Percentiles rank a stretch among this genome's conserved stretches.
These are phyloP conservation scores for Eulithis prunata DNA, from an alignment of 2,888 invertebrate genomes.

Conservation along the genomic window DNA sequence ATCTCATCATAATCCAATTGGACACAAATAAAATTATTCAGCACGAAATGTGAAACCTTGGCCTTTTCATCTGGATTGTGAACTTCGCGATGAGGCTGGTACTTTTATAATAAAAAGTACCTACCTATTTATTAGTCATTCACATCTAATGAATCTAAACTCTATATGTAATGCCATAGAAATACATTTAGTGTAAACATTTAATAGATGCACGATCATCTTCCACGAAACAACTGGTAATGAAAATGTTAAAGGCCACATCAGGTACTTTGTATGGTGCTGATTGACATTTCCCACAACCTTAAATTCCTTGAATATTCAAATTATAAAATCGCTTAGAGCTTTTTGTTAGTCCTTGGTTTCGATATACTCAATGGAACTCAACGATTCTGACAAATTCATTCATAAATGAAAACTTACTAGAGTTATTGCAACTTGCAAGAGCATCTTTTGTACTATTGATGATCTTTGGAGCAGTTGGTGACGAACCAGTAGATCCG, in stretches of 20 bases:
- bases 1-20: conserved; percentile 74
- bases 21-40: conserved; percentile 63
- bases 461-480: too few relatives aligned
- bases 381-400: conserved; percentile 16
- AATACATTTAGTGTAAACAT: conserved; percentile 48
- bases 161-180: conserved; percentile 45
- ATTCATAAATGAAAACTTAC: conserved; percentile 16
- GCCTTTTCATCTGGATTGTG: conserved; percentile 69
- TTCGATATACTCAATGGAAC: conserved; percentile 16
- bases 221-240: conserved; percentile 58
- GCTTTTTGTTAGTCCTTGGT: neutral
- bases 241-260: conserved; percentile 68
- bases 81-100: conserved; percentile 58
- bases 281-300: conserved; percentile 73
- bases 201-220: conserved; percentile 55
- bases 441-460: conserved; percentile 3
- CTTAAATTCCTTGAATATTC: conserved; percentile 51
- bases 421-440: conserved; percentile 8
- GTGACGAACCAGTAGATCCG: too few relatives aligned
- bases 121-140: conserved; percentile 20
- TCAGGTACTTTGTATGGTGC: conserved; percentile 46
- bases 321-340: conserved; percentile 31
- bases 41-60: conserved; percentile 73
- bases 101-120: conserved; percentile 61
- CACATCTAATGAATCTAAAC: conserved; percentile 46